phyloP scores from a whole-genome alignment of 1,140 invertebrate species.

The Neuroterus valhalla region DNA sequence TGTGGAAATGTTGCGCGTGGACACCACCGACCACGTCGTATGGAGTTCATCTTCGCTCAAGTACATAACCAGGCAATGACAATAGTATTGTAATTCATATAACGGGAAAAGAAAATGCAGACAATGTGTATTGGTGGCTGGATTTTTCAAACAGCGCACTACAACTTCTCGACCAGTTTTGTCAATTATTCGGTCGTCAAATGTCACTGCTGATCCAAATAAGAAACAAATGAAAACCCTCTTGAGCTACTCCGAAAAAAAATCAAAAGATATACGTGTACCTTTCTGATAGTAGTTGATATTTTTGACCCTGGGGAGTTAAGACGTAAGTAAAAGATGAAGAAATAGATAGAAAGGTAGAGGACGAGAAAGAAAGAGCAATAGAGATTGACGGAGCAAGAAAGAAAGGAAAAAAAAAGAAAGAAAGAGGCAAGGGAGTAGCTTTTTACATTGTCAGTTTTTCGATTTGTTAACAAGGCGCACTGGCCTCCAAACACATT shows the following conservation, averaged over 20 bases:
- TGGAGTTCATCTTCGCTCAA: background rate
- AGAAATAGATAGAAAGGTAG: slow-evolving; percentile 45
- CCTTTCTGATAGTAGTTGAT: background rate
- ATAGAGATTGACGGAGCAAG: slow-evolving; percentile 60
- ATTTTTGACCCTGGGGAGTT: slow-evolving; percentile 32
- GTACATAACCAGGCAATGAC: slow-evolving; percentile 48
- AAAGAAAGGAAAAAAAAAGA: slow-evolving; percentile 42
- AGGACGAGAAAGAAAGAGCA: slow-evolving; percentile 47
- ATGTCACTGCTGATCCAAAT: slow-evolving; percentile 12
- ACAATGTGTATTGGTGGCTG: slow-evolving; percentile 77
- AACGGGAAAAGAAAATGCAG: slow-evolving; percentile 66
- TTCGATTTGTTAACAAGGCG: slow-evolving; percentile 67
- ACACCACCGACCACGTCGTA: background rate
- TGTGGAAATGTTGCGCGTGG: slow-evolving; percentile 32
- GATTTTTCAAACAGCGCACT: slow-evolving; percentile 61
- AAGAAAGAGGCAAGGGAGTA: slow-evolving; percentile 48
- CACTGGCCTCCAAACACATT: slow-evolving; percentile 92
- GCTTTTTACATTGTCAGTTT: slow-evolving; percentile 35
- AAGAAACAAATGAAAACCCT: background rate
- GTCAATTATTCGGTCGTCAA: slow-evolving; percentile 22
- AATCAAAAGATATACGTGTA: too few relatives aligned
- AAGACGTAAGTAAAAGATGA: slow-evolving; percentile 44
- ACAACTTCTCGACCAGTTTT: slow-evolving; percentile 31
- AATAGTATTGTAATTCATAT: slow-evolving; percentile 42
- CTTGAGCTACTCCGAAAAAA: slow-evolving; percentile 24